phyloP scores from a whole-genome alignment of 2,888 invertebrate genomes.

The Trisateles emortualis region DNA sequence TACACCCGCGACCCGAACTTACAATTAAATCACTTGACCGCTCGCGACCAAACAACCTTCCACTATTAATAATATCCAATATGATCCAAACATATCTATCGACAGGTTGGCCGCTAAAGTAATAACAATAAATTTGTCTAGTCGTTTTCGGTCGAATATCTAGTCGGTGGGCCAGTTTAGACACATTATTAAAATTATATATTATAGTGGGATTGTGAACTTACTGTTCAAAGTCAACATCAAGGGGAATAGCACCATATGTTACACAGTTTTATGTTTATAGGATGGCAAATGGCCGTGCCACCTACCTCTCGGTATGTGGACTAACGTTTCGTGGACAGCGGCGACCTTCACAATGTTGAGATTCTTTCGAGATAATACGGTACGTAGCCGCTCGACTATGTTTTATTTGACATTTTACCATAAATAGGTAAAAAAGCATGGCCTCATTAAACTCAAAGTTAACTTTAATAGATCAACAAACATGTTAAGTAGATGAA shows the following conservation, averaged over 20 bases:
- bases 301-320: constrained; percentile 40
- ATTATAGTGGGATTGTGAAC: constrained; percentile 24
- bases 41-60: constrained; percentile 14
- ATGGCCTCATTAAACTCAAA: constrained; percentile 5
- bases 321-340: constrained; percentile 29
- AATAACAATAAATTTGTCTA: constrained; percentile 41
- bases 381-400: constrained; percentile 15
- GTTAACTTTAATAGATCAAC: constrained; percentile 6
- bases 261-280: constrained; percentile 33
- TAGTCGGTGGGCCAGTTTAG: constrained; percentile 35
- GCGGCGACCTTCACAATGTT: constrained; percentile 36
- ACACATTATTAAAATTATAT: constrained; percentile 43
- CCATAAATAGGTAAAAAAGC: constrained; percentile 21
- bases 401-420: constrained; percentile 27
- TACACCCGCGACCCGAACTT: constrained; percentile 48
- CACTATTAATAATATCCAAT: constrained; percentile 2
- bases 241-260: constrained; percentile 30
- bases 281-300: constrained; percentile 26
- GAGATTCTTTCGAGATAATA: constrained; percentile 35
- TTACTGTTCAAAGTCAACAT: constrained; percentile 22
- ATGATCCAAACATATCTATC: neutral
- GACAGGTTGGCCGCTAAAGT: constrained; percentile 13
- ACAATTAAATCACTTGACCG: constrained; percentile 23
- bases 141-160: constrained; percentile 30
- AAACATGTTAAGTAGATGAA: constrained; percentile 6